phyloP scores from a whole-genome alignment of 2,888 invertebrate species.

The Uropetala carovei region DNA sequence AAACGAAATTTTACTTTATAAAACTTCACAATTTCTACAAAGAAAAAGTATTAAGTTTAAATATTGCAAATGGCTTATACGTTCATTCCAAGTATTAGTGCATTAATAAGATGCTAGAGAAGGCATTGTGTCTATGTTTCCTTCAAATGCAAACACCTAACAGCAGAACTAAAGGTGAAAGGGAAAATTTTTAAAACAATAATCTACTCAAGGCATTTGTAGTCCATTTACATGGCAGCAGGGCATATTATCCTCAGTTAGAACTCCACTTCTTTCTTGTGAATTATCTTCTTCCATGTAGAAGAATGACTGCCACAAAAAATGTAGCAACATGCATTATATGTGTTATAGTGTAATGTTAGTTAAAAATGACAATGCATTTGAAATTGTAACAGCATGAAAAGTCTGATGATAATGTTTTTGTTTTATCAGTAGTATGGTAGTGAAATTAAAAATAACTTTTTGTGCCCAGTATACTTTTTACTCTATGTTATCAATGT shows the following conservation, averaged over 20 bases:
- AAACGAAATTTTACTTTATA: background rate
- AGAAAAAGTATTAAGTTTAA: background rate
- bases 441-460: too few relatives aligned
- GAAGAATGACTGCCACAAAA: constrained; percentile 65
- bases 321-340: constrained; percentile 55
- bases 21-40: background rate
- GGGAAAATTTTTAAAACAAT: constrained; percentile 59
- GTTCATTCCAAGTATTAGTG: constrained; percentile 20
- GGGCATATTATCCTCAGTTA: constrained; percentile 58
- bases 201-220: constrained; percentile 64
- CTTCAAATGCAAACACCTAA: constrained; percentile 37
- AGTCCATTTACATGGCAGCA: constrained; percentile 64
- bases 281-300: constrained; percentile 57
- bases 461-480: too few relatives aligned
- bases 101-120: constrained; percentile 31
- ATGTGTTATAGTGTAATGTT: constrained; percentile 25
- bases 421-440: too few relatives aligned
- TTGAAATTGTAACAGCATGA: background rate
- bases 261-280: constrained; percentile 51
- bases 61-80: background rate
- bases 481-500: too few relatives aligned
- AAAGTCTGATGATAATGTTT: background rate
- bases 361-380: background rate
- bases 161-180: constrained; percentile 47
- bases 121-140: constrained; percentile 40